Evolutionary conservation across 1,140 invertebrate genomes (phyloP), one percentile per base, ranked within the genome.

Genomic region (Diachasma alloeum): DNA sequence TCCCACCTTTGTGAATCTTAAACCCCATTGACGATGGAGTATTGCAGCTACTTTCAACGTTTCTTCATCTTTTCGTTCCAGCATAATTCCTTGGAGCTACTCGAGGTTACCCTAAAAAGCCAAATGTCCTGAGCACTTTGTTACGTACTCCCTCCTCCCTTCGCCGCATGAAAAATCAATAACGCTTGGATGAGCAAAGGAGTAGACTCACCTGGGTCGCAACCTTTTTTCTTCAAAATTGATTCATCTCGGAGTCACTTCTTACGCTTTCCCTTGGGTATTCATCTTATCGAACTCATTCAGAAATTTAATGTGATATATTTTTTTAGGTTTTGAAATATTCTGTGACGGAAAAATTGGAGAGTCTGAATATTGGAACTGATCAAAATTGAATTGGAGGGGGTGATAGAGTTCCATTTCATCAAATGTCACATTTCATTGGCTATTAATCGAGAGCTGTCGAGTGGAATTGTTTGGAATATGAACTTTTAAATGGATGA

Each of bases 21-120:
- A 80, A 4, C 81, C 87, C 86, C 84, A 86, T 83, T 88, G 85
- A 9, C 87, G 80, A 75, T 87, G 85, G 17, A 85, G 75, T 19
- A 81, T 78, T 4, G 80, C 56, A 10, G 80, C 81, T 24, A 74
- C 69, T 71, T 85, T 56, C 66, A 85, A 63, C 22, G 83, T 36
- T 36, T 77, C 63, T 0, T 73, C 36, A 24, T 79, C 75, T 59
- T 63, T 44, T 4, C 36, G 53, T 39, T 37, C 36, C 56, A 79
- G 42, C 44, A 74, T 78, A 17, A 74, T 75, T 69, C n/a, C n/a
- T n/a, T n/a, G n/a, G n/a, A n/a, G 5, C 19, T 11, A 13, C 48
- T 17, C 17, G 22, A 26, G 26, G 17, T 72, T 72, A 44, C 17
- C 46, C 5, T 2, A 17, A 46, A 69, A 69, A 44, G 36, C 31